A percentile compares a stretch with the other conserved stretches of the same genome.
These are phyloP conservation scores for Ranitomeya imitator DNA, from an alignment of 2,113 vertebrate species.

Conservation along the genomic window DNA sequence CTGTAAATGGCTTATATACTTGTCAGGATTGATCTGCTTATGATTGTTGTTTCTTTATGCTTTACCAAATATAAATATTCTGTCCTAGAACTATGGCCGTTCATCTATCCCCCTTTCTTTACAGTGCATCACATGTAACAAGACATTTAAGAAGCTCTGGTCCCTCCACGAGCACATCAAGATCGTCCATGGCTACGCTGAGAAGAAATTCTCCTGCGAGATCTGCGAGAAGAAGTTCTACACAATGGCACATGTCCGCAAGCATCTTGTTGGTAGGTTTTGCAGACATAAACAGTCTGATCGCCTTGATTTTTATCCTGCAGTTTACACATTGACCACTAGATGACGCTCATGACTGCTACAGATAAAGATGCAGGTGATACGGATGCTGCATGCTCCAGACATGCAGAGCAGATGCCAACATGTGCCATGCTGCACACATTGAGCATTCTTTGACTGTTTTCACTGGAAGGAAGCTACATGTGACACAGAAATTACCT, in stretches of 20 bases:
- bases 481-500: neutral
- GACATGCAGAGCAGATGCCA: neutral
- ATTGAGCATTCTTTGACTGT: neutral
- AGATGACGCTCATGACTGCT: neutral
- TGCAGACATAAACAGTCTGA: neutral
- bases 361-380: neutral
- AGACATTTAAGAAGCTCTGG: conserved; percentile 99
- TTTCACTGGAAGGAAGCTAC: neutral
- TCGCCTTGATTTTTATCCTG: neutral
- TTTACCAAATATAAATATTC: neutral
- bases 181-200: conserved; percentile 96
- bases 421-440: neutral
- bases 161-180: conserved; percentile 98
- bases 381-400: neutral
- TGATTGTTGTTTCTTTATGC: neutral
- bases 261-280: conserved; percentile 98
- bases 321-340: conserved; percentile 23
- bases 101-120: conserved; percentile 49
- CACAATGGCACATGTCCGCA: conserved; percentile 97
- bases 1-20: too few relatives aligned
- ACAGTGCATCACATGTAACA: conserved; percentile 96
- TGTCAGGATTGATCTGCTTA: too few relatives aligned
- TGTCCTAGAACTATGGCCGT: neutral
- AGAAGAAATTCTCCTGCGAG: conserved; percentile 98
- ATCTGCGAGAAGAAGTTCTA: conserved; percentile 99